phyloP scores from a whole-genome alignment of 2,888 invertebrate genomes.

The Melanchra persicariae region DNA sequence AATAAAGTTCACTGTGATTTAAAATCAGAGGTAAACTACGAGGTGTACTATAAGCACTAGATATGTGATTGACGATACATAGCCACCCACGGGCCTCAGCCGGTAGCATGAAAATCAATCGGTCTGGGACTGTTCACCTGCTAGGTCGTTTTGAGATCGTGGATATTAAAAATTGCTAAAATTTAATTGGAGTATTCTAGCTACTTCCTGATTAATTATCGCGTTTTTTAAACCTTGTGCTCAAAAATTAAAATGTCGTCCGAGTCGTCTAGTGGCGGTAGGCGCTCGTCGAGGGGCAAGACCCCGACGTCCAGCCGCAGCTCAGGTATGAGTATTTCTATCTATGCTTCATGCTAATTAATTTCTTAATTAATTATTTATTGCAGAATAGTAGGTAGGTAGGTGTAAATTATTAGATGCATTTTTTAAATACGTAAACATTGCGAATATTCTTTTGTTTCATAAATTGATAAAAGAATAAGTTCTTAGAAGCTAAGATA shows the following conservation, averaged over 20 bases:
- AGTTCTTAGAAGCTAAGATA: slow-evolving; percentile 1
- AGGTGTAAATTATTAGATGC: slow-evolving; percentile 20
- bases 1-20: slow-evolving; percentile 17
- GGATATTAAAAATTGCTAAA: not conserved
- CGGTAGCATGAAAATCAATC: slow-evolving; percentile 11
- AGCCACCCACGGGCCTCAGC: not conserved
- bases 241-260: not conserved
- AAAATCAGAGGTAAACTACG: not conserved
- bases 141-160: not conserved
- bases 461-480: not conserved
- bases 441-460: slow-evolving; percentile 3
- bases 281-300: not conserved
- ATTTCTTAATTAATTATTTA: slow-evolving; percentile 6
- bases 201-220: not conserved
- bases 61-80: not conserved
- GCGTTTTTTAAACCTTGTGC: not conserved
- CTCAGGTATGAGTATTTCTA: slow-evolving; percentile 6
- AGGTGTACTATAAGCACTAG: slow-evolving; percentile 6
- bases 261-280: not conserved
- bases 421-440: slow-evolving; percentile 4
- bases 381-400: slow-evolving; percentile 18
- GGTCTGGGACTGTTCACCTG: not conserved
- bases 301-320: not conserved
- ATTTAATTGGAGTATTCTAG: not conserved
- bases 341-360: slow-evolving; percentile 3